phyloP scores from a whole-genome alignment of 2,888 invertebrate species.

The Cordilura impudica region DNA sequence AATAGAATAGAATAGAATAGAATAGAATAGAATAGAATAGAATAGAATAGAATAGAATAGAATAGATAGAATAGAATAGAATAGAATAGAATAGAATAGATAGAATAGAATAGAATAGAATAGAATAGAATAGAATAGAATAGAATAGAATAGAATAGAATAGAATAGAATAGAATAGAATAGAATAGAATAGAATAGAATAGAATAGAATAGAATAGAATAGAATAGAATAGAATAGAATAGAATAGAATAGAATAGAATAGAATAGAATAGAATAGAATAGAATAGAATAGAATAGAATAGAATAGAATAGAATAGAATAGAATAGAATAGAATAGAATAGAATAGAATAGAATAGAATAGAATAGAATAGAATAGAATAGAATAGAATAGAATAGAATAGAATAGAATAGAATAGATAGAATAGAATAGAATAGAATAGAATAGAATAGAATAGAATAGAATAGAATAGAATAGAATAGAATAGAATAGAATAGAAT shows the following conservation, averaged over 20 bases:
- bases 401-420: too few relatives aligned
- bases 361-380: conserved; percentile 44
- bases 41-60: conserved; percentile 41
- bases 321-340: conserved; percentile 36
- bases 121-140: conserved; percentile 41
- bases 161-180: conserved; percentile 42
- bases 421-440: not conserved
- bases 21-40: conserved; percentile 43
- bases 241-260: conserved; percentile 36
- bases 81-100: conserved; percentile 43
- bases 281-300: conserved; percentile 35
- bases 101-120: conserved; percentile 42
- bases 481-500: conserved; percentile 14
- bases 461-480: conserved; percentile 14
- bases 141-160: conserved; percentile 43
- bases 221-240: conserved; percentile 41
- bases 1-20: conserved; percentile 39
- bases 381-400: not conserved
- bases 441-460: conserved; percentile 12
- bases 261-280: conserved; percentile 39
- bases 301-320: conserved; percentile 32
- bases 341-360: conserved; percentile 35
- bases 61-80: conserved; percentile 40
- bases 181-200: conserved; percentile 42
- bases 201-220: conserved; percentile 42